phyloP scores from a whole-genome alignment of 2,888 invertebrate species.

The Caenorhabditis becei region DNA sequence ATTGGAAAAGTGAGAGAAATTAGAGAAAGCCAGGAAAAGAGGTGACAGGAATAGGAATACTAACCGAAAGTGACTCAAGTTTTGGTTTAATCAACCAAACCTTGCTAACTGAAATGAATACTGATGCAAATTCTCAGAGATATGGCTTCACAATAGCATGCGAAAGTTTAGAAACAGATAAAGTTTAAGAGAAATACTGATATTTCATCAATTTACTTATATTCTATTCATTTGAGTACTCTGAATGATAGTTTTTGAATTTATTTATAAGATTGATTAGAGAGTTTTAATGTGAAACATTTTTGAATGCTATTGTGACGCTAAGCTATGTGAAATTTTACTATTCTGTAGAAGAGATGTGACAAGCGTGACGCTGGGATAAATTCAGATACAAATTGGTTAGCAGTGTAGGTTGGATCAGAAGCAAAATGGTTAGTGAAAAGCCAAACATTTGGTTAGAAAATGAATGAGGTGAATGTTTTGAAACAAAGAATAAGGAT shows the following conservation, averaged over 20 bases:
- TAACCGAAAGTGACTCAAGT: conserved; percentile 10
- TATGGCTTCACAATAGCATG: neutral
- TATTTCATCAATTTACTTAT: too few relatives aligned
- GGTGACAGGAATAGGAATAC: neutral
- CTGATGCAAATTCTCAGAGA: neutral
- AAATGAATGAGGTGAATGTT: neutral
- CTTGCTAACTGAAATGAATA: conserved; percentile 26
- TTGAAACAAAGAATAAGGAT: too few relatives aligned
- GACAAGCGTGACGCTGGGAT: conserved; percentile 11
- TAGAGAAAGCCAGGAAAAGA: conserved; percentile 9
- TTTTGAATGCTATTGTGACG: neutral
- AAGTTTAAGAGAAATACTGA: neutral
- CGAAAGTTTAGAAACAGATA: neutral
- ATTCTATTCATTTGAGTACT: too few relatives aligned
- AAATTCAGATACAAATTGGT: neutral
- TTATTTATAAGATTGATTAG: too few relatives aligned
- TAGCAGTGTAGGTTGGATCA: conserved; percentile 26
- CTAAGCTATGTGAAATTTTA: neutral
- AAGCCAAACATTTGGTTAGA: conserved; percentile 14
- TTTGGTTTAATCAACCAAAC: conserved; percentile 22
- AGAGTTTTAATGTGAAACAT: too few relatives aligned
- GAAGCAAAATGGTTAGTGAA: conserved; percentile 31
- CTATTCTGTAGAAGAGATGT: neutral
- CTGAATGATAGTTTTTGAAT: too few relatives aligned
- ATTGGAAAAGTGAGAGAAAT: conserved; percentile 8